Evolutionary conservation across 2,113 vertebrate genomes (phyloP).

Genomic region (Platanista minor): DNA sequence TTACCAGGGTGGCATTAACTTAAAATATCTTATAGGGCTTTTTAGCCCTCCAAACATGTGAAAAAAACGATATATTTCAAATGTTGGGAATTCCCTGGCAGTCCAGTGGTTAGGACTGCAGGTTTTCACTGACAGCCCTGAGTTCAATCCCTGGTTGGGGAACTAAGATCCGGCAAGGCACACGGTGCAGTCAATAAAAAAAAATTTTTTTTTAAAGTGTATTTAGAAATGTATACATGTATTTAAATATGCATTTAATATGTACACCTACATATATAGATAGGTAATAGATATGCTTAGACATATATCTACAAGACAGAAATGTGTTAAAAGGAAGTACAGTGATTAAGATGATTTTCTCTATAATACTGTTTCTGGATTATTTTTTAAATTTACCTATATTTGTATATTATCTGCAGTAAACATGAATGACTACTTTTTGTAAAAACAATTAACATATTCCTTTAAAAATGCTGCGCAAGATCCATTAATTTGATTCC

Average conservation of each 20-base stretch:
- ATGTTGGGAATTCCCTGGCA: not conserved
- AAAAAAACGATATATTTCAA: not conserved
- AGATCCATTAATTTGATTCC: conserved; percentile 19
- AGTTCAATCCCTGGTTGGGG: not conserved
- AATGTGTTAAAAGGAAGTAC: not conserved
- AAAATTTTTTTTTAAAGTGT: accelerated
- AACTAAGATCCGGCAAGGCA: not conserved
- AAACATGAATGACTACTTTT: not conserved
- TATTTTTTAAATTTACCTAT: not conserved
- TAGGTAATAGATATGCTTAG: not conserved
- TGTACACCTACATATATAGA: not conserved
- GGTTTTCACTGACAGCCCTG: not conserved
- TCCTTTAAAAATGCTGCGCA: not conserved
- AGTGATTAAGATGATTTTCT: not conserved
- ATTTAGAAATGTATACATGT: not conserved
- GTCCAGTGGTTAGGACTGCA: not conserved
- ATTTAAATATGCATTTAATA: not conserved
- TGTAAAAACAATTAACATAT: not conserved
- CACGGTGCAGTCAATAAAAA: not conserved
- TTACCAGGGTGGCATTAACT: not conserved
- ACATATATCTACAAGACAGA: not conserved
- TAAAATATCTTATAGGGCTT: not conserved
- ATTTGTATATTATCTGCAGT: not conserved
- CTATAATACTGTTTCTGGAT: not conserved
- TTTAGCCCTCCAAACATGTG: not conserved